Percentiles rank a stretch among this genome's conserved stretches.
phyloP scores from a whole-genome alignment of 2,113 vertebrate genomes.

The Rallus limicola region DNA sequence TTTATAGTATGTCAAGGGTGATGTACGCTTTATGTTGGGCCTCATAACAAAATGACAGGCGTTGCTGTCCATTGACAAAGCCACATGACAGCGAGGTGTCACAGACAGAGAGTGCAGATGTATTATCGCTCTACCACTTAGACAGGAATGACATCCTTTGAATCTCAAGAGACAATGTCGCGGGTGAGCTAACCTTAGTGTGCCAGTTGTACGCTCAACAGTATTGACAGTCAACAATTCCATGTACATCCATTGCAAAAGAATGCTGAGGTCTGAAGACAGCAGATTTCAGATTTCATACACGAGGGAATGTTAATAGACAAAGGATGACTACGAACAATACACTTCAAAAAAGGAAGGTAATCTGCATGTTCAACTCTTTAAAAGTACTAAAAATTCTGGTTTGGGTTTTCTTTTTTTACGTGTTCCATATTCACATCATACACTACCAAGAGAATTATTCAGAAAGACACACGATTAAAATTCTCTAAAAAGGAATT shows the following conservation, averaged over 20 bases:
- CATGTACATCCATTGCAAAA: fast-evolving
- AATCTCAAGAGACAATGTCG: constrained; percentile 38
- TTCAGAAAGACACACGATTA: constrained; percentile 29
- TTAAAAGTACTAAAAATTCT: neutral
- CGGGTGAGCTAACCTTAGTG: neutral
- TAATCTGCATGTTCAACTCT: neutral
- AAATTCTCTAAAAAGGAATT: constrained; percentile 55
- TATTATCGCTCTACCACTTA: constrained; percentile 36
- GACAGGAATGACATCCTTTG: constrained; percentile 49
- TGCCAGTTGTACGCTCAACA: neutral
- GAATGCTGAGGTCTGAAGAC: neutral
- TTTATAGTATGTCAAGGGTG: neutral
- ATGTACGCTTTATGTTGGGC: constrained; percentile 1
- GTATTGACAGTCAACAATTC: constrained; percentile 32
- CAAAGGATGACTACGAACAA: neutral
- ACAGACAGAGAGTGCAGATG: constrained; percentile 61
- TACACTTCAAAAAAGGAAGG: neutral
- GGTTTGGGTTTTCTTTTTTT: neutral
- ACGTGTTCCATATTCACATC: neutral
- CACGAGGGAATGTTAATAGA: neutral
- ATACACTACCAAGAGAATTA: neutral
- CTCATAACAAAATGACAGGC: constrained; percentile 60
- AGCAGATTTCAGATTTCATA: neutral
- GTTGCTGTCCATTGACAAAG: constrained; percentile 45
- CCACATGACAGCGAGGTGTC: constrained; percentile 55